Conservation (phyloP, 2,888 invertebrate genomes). For the Clunio marinus region DNA sequence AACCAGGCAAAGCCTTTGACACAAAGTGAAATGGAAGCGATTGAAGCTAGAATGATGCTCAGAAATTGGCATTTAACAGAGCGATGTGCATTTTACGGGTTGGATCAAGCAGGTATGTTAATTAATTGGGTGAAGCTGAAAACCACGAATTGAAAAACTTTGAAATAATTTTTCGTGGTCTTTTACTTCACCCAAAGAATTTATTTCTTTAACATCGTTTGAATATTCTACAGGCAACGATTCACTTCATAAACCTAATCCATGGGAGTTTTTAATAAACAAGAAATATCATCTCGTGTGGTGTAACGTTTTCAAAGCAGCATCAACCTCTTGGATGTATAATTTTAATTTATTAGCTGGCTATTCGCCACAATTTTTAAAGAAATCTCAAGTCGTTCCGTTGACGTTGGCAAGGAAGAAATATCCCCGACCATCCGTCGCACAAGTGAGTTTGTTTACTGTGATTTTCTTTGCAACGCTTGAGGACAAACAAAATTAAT, state of each 20-base stretch:
- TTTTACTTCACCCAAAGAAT: too few relatives aligned
- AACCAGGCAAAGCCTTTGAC: slow-evolving; percentile 44
- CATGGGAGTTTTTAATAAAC: slow-evolving; percentile 82
- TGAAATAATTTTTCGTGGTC: too few relatives aligned
- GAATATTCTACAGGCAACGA: slow-evolving; percentile 49
- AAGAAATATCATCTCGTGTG: slow-evolving; percentile 75
- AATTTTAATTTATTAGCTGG: slow-evolving; percentile 84
- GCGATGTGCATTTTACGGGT: slow-evolving; percentile 49
- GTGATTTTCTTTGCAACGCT: not conserved
- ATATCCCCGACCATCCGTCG: slow-evolving; percentile 70
- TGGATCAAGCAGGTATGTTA: slow-evolving; percentile 49
- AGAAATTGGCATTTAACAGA: slow-evolving; percentile 48
- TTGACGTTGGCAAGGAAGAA: slow-evolving; percentile 72
- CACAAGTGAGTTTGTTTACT: slow-evolving; percentile 51
- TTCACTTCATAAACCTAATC: slow-evolving; percentile 61
- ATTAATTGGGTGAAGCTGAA: too few relatives aligned
- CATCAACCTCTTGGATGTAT: slow-evolving; percentile 90
- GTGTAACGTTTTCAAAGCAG: slow-evolving; percentile 80
- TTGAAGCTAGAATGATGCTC: slow-evolving; percentile 50
- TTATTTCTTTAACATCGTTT: too few relatives aligned
- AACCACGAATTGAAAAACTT: too few relatives aligned
- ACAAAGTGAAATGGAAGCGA: slow-evolving; percentile 49
- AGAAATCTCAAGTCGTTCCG: slow-evolving; percentile 72
- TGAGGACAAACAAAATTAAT: not conserved
- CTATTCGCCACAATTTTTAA: slow-evolving; percentile 70